Conservation (phyloP, 2,888 invertebrate genomes). For the Rhorus exstirpatorius region DNA sequence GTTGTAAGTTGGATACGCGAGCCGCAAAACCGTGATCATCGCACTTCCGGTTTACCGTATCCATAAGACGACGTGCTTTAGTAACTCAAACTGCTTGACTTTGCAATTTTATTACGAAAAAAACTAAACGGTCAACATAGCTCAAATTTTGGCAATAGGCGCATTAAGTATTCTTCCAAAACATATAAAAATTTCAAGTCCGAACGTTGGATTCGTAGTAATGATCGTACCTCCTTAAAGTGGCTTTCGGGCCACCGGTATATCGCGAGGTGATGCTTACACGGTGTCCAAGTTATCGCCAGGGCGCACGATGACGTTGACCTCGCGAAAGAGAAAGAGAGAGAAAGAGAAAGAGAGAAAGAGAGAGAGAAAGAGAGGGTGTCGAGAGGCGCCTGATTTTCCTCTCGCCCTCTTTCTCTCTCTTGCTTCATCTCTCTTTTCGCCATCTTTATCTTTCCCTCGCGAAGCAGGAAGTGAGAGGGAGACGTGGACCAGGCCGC, state of each 20-base stretch:
- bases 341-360: conserved; percentile 61
- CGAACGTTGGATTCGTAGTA: too few relatives aligned
- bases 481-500: conserved; percentile 77
- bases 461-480: conserved; percentile 78
- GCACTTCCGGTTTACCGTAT: too few relatives aligned
- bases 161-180: too few relatives aligned
- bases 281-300: conserved; percentile 62
- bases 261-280: conserved; percentile 52
- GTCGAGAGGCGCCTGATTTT: conserved; percentile 63
- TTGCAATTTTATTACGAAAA: too few relatives aligned
- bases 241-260: conserved; percentile 43
- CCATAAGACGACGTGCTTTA: too few relatives aligned
- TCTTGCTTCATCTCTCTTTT: conserved; percentile 1
- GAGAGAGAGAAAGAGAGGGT: conserved; percentile 61
- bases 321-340: conserved; percentile 80
- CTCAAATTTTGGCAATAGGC: too few relatives aligned
- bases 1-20: too few relatives aligned
- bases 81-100: too few relatives aligned
- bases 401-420: conserved; percentile 28
- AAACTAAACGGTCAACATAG: too few relatives aligned
- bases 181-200: too few relatives aligned
- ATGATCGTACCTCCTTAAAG: too few relatives aligned
- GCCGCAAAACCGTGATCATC: too few relatives aligned
- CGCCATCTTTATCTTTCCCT: background rate
- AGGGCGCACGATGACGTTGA: conserved; percentile 83